Conservation (phyloP, 2,113 vertebrate species). For the Semicossyphus pulcher region DNA sequence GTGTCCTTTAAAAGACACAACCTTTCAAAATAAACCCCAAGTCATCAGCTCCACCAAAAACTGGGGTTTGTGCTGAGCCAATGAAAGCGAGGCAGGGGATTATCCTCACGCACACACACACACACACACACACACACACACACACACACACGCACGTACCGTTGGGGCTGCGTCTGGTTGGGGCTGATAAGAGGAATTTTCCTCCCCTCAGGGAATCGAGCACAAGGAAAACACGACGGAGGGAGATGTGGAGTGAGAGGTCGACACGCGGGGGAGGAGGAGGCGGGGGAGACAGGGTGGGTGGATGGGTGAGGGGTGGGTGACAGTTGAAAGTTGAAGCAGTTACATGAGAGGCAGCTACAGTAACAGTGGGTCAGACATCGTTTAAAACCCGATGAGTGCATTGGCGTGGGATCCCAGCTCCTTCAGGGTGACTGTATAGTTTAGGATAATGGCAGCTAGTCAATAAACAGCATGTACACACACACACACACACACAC, state of each 20-base stretch:
- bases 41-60: slow-evolving; percentile 63
- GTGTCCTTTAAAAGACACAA: slow-evolving; percentile 55
- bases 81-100: slow-evolving; percentile 67
- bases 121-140: slow-evolving; percentile 24
- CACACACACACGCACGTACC: slow-evolving; percentile 18
- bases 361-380: slow-evolving; percentile 25
- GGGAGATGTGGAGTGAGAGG: slow-evolving; percentile 37
- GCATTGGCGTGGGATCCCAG: neutral
- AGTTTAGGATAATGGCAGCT: slow-evolving; percentile 54
- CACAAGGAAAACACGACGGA: slow-evolving; percentile 56
- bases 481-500: slow-evolving; percentile 20
- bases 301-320: slow-evolving; percentile 1
- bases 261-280: neutral
- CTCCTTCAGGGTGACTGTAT: slow-evolving; percentile 9
- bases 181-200: slow-evolving; percentile 78
- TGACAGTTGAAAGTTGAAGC: slow-evolving; percentile 34
- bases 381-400: neutral
- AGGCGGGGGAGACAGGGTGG: neutral
- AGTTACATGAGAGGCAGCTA: slow-evolving; percentile 5
- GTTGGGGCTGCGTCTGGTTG: slow-evolving; percentile 71
- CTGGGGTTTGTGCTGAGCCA: slow-evolving; percentile 59
- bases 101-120: slow-evolving; percentile 55
- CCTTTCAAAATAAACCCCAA: slow-evolving; percentile 59
- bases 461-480: slow-evolving; percentile 68
- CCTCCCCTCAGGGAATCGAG: slow-evolving; percentile 66